Evolutionary conservation across 2,113 vertebrate species (phyloP), one percentile per base, ranked within the genome.

Genomic region (Bucco capensis): DNA sequence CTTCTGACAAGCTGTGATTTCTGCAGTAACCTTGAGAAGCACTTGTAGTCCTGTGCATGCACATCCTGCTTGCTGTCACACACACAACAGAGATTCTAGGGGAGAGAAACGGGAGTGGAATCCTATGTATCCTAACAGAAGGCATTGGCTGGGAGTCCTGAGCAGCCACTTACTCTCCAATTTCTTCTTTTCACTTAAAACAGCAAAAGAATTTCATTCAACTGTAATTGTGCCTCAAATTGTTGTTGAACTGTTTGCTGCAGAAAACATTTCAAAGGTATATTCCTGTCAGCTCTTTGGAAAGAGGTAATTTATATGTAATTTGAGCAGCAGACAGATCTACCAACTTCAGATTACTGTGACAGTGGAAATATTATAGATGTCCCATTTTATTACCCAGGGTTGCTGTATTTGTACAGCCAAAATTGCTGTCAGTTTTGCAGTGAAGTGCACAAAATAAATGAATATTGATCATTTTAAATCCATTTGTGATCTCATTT

Each of bases 1-100:
- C 96, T 97, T 94, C 96, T 96, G 96, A 94, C 92, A 94, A 82
- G 37, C 58, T 64, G 35, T 37, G 76, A 57, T 92, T 90, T 78
- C 67, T 94, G 62, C 95, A 90, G 65, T 95, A 86, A 92, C 91
- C 70, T 91, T 95, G 87, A 90, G 86, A 81, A 81, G 69, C 57
- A 79, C 54, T 94, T 94, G 73, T 49, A 70, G 74, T 71, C 61
- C 51, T 94, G 50, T 65, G 33, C 6, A 46, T 79, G 37, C 18
- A 8, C 64, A 12, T 53, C 82, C 88, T 90, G 42, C 14, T 67
- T 71, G 19, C 70, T 90, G 66, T 73, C 94, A 83, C 58, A 62
- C 84, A 83, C 30, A 53, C 89, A 83, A n/a, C 5, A 33, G 33
- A 65, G 37, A 65, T 78, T 95, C 35, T 13, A 24, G 54, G 62